phyloP scores from a whole-genome alignment of 2,797 vertebrate genomes.

The Mus spretus region DNA sequence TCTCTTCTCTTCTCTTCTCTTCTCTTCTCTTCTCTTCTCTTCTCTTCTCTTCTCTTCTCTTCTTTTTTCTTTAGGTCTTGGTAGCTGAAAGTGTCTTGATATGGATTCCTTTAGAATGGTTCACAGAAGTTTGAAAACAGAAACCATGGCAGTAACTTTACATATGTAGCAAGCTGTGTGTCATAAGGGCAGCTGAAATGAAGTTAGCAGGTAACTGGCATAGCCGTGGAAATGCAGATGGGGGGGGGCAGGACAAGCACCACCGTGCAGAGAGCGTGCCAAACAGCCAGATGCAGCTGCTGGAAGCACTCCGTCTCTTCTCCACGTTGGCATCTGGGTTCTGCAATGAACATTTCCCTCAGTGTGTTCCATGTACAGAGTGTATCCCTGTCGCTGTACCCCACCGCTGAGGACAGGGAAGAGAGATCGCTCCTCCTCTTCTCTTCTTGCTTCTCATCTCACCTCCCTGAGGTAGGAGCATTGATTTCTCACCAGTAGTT shows the following conservation, averaged over 20 bases:
- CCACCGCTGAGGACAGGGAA: neutral
- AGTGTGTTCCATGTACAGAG: constrained; percentile 43
- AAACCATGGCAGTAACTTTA: neutral
- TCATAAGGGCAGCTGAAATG: constrained; percentile 66
- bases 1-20: neutral
- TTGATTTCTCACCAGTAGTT: constrained; percentile 5
- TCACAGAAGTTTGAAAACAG: constrained; percentile 58
- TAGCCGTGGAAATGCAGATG: constrained; percentile 76
- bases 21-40: neutral
- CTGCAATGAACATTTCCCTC: constrained; percentile 75
- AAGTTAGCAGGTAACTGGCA: constrained; percentile 71
- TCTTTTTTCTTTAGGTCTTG: neutral
- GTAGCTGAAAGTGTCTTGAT: neutral
- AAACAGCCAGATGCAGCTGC: constrained; percentile 86
- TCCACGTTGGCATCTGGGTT: constrained; percentile 83
- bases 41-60: neutral
- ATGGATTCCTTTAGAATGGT: constrained; percentile 36
- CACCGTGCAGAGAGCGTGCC: constrained; percentile 79
- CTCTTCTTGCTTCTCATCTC: neutral
- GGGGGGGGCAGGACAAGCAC: constrained; percentile 58
- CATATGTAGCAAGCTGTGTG: constrained; percentile 49
- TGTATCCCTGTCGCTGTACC: constrained; percentile 67
- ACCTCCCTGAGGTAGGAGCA: constrained; percentile 37
- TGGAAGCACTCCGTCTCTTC: constrained; percentile 79
- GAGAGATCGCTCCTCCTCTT: constrained; percentile 59